Evolutionary conservation across 2,113 vertebrate species (phyloP).

Genomic region (Taxidea taxus): DNA sequence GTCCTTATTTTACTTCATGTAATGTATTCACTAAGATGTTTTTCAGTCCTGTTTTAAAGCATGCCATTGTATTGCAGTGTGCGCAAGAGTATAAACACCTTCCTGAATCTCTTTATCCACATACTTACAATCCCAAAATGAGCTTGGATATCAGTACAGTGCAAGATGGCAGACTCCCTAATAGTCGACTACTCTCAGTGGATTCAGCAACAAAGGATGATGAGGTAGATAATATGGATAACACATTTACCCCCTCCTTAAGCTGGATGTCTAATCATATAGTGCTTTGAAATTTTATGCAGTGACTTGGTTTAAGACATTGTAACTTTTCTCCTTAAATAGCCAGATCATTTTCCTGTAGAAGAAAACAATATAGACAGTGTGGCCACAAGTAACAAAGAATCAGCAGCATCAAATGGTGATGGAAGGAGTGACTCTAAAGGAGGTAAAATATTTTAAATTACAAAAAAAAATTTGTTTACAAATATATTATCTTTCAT

Average conservation of each 20-base stretch:
- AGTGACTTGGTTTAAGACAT: slow-evolving; percentile 18
- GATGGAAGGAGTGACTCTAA: slow-evolving; percentile 75
- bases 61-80: slow-evolving; percentile 84
- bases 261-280: neutral
- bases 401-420: slow-evolving; percentile 60
- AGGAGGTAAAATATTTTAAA: slow-evolving; percentile 83
- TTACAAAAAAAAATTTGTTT: neutral
- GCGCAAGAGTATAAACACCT: slow-evolving; percentile 90
- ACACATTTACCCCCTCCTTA: neutral
- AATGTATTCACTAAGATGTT: neutral
- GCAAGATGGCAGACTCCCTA: slow-evolving; percentile 81
- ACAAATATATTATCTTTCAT: neutral
- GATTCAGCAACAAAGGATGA: slow-evolving; percentile 58
- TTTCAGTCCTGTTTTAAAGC: slow-evolving; percentile 30
- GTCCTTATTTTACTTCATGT: neutral
- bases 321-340: slow-evolving; percentile 39
- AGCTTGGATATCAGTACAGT: slow-evolving; percentile 93
- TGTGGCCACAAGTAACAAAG: slow-evolving; percentile 49
- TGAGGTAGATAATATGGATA: slow-evolving; percentile 70
- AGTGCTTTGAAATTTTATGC: neutral
- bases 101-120: slow-evolving; percentile 94
- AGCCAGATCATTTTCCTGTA: slow-evolving; percentile 69
- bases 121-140: slow-evolving; percentile 99
- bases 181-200: slow-evolving; percentile 59
- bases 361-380: slow-evolving; percentile 71